Percentiles rank a stretch among this genome's conserved stretches.
Conservation (phyloP, 2,797 vertebrate genomes). For the Spondyliosoma cantharus region DNA sequence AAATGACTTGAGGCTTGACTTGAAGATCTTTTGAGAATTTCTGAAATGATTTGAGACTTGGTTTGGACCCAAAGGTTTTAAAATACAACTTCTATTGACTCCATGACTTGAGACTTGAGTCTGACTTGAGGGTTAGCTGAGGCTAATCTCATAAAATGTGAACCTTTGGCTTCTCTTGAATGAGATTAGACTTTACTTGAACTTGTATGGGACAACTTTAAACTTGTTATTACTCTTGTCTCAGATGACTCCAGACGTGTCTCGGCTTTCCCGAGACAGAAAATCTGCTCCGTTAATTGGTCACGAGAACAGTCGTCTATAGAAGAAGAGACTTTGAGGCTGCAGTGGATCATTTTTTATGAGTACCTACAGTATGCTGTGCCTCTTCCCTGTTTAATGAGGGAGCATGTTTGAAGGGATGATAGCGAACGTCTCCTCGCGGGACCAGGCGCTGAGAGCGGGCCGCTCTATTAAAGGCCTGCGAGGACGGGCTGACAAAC, state of each 20-base stretch:
- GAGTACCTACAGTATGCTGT: background rate
- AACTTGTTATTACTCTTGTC: background rate
- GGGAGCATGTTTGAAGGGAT: conserved; percentile 17
- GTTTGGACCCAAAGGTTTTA: too few relatives aligned
- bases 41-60: too few relatives aligned
- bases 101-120: too few relatives aligned
- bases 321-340: background rate
- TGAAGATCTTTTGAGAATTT: background rate
- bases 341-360: background rate
- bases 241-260: background rate
- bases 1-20: too few relatives aligned
- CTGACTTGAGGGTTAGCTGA: too few relatives aligned
- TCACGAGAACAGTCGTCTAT: background rate
- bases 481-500: conserved; percentile 52
- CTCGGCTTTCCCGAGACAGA: background rate
- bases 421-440: conserved; percentile 21
- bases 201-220: background rate
- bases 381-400: conserved; percentile 1
- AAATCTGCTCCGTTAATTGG: background rate
- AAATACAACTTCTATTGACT: too few relatives aligned
- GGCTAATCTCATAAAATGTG: too few relatives aligned
- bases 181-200: background rate
- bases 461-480: conserved; percentile 40
- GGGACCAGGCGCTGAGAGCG: background rate
- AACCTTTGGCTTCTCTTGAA: background rate